phyloP scores from a whole-genome alignment of 2,888 invertebrate genomes.

The Dermolepida albohirtum region DNA sequence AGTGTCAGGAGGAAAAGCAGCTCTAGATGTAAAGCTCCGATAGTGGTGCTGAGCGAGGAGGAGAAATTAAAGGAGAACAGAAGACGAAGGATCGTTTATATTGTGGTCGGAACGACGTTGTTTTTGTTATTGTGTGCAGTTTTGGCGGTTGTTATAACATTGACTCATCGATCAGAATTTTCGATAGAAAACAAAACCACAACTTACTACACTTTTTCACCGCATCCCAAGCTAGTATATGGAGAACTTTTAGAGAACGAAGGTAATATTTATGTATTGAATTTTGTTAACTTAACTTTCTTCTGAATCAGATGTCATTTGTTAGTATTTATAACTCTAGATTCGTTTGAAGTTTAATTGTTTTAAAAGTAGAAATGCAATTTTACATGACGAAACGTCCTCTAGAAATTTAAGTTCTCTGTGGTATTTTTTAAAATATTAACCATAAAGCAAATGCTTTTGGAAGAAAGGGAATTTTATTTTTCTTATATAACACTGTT shows the following conservation, averaged over 20 bases:
- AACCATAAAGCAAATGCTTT: no score
- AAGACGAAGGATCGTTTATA: slow-evolving; percentile 76
- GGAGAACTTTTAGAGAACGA: slow-evolving; percentile 22
- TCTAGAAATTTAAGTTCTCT: no score
- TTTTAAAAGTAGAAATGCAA: no score
- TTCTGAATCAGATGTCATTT: no score
- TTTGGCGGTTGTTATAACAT: slow-evolving; percentile 81
- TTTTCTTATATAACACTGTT: no score
- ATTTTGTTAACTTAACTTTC: not conserved
- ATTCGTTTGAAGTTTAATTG: no score
- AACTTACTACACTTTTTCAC: slow-evolving; percentile 58
- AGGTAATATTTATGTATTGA: slow-evolving; percentile 15
- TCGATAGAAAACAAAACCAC: slow-evolving; percentile 53
- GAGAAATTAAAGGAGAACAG: slow-evolving; percentile 72
- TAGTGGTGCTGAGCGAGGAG: slow-evolving; percentile 41
- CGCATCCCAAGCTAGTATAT: slow-evolving; percentile 48
- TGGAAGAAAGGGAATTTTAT: no score
- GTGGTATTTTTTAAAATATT: no score
- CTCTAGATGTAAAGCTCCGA: slow-evolving; percentile 31
- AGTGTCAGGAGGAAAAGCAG: slow-evolving; percentile 39
- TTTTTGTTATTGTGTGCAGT: slow-evolving; percentile 80
- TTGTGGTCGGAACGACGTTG: slow-evolving; percentile 78
- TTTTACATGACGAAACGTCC: no score
- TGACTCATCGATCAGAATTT: slow-evolving; percentile 66
- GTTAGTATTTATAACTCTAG: no score